Conservation (phyloP, 2,113 vertebrate species). For the Stigmatopora nigra region DNA sequence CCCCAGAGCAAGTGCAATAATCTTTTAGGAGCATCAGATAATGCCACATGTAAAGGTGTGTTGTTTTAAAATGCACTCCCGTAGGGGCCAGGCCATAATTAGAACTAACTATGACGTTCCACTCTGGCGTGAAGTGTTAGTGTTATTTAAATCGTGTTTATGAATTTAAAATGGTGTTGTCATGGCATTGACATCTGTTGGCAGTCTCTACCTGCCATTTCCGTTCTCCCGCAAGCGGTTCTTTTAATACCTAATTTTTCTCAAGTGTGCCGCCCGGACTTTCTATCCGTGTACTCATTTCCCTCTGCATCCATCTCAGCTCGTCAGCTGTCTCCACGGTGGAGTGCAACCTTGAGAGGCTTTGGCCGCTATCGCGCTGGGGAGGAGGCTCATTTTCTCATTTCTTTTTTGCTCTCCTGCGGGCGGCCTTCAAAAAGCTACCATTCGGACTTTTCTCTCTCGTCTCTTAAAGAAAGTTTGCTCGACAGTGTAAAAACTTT, state of each 20-base stretch:
- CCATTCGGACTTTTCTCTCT: not conserved
- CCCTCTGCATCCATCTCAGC: not conserved
- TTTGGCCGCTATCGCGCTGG: not conserved
- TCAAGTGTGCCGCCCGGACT: not conserved
- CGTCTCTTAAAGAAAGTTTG: not conserved
- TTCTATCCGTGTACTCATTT: not conserved
- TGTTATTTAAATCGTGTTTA: not conserved
- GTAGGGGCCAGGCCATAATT: not conserved
- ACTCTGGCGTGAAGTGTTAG: not conserved
- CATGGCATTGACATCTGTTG: not conserved
- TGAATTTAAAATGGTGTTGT: not conserved
- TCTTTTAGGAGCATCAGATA: not conserved
- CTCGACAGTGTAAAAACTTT: not conserved
- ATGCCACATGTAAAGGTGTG: not conserved
- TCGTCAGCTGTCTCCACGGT: not conserved
- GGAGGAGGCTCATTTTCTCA: conserved; percentile 7
- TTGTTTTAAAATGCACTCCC: not conserved
- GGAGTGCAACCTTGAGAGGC: not conserved
- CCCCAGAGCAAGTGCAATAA: not conserved
- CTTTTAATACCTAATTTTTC: not conserved
- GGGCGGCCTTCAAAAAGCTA: not conserved
- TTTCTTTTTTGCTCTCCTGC: not conserved
- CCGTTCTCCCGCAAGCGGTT: not conserved
- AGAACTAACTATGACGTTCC: not conserved
- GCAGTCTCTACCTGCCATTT: not conserved